Evolutionary conservation across 2,797 vertebrate genomes (phyloP), one percentile per base, ranked within the genome.

Genomic region (Spinibarbus caldwelli): DNA sequence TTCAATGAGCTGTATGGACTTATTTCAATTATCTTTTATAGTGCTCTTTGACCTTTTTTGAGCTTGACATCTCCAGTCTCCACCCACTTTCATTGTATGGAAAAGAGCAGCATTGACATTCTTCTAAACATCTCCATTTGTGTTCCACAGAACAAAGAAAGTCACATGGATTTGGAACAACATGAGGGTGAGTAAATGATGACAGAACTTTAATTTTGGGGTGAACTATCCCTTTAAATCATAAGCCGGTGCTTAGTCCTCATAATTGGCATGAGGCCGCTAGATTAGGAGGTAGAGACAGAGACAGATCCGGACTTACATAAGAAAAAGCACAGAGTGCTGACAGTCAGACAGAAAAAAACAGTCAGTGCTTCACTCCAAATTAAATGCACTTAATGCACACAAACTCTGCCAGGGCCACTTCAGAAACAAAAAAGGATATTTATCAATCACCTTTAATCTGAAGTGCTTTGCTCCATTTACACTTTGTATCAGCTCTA

Each of bases 261-360:
- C 80, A 78, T 81, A 72, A 90, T 78, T 47, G 11, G 90, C 80
- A 90, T 79, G 85, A 88, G 83, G 86, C 89, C 85, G 66, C 83
- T 52, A 86, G 90, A 93, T 93, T 93, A 92, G 84, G 67, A 86
- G 57, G 85, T 67, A 86, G 86, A 59, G 52, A 59, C 54, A 78
- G 54, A 86, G 90, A 90, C 89, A 86, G 86, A 89, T 43, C 41
- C 62, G 85, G 90, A 88, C 88, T 90, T 49, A n/a, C 29, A 86
- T 83, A 79, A 86, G 86, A 21, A 90, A 88, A 45, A 82, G 84
- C 75, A 72, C 49, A 84, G 36, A 70, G 79, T 9, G 1, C 41
- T 64, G 29, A 5, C 3, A 9, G 29, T 83, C 31, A 76, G 34
- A 34, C 14, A 17, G 12, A 62, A 34, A 8, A 82, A 82, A 29